phyloP scores from a whole-genome alignment of 2,888 invertebrate species.

The Eristalinus sepulchralis region DNA sequence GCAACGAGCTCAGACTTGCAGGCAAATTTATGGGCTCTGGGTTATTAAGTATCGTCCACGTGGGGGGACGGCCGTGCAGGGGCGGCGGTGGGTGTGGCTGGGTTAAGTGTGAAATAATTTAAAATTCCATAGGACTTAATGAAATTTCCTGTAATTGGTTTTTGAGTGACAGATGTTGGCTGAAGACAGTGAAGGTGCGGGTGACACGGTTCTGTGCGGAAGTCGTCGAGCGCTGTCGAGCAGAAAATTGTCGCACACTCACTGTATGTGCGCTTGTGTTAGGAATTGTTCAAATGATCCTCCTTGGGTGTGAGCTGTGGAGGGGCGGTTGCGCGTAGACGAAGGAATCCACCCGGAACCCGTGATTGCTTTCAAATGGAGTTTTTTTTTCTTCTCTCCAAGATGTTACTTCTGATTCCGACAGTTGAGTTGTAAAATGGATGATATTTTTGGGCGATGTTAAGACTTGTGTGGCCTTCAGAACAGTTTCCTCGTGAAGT shows the following conservation, averaged over 20 bases:
- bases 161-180: constrained; percentile 52
- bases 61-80: not conserved
- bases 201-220: constrained; percentile 6
- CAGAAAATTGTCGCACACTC: constrained; percentile 20
- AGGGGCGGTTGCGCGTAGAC: not conserved
- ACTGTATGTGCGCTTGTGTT: not conserved
- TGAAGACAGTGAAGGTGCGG: constrained; percentile 17
- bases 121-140: constrained; percentile 66
- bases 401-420: not conserved
- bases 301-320: not conserved
- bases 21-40: constrained; percentile 50
- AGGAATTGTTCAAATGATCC: constrained; percentile 22
- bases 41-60: constrained; percentile 50
- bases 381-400: not conserved
- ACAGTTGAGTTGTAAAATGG: not conserved
- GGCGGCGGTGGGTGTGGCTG: constrained; percentile 8
- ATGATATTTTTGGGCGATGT: not conserved
- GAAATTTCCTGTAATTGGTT: constrained; percentile 65
- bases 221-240: constrained; percentile 33
- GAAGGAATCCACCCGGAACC: not conserved
- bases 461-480: not conserved
- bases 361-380: constrained; percentile 4
- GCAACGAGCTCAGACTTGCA: constrained; percentile 41
- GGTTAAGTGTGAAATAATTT: constrained; percentile 59
- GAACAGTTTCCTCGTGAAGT: not conserved